These are phyloP conservation scores for Brassicogethes aeneus DNA, from an alignment of 2,888 invertebrate genomes.

Conservation along the genomic window DNA sequence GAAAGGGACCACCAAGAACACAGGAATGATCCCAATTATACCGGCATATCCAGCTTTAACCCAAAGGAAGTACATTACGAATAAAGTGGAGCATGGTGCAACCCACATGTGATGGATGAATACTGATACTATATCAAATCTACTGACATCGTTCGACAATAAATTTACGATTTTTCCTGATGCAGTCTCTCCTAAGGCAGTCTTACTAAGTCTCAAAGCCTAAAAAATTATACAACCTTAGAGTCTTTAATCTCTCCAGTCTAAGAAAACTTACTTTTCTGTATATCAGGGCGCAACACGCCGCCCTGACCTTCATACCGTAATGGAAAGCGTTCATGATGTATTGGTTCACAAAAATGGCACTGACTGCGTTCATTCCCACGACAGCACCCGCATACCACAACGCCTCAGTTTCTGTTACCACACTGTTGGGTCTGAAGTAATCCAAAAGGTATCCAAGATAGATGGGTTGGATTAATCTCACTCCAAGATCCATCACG, in stretches of 20 bases:
- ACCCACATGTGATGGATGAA: slow-evolving; percentile 85
- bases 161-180: slow-evolving; percentile 90
- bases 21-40: slow-evolving; percentile 67
- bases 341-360: slow-evolving; percentile 56
- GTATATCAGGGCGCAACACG: slow-evolving; percentile 75
- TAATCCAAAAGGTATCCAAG: slow-evolving; percentile 57
- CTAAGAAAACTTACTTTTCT: slow-evolving; percentile 73
- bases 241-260: no score
- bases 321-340: slow-evolving; percentile 61
- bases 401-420: slow-evolving; percentile 50
- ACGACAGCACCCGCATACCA: slow-evolving; percentile 54
- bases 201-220: slow-evolving; percentile 62
- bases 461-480: slow-evolving; percentile 58
- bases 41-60: slow-evolving; percentile 62
- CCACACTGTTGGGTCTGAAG: slow-evolving; percentile 47
- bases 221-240: slow-evolving; percentile 33
- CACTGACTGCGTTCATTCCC: slow-evolving; percentile 46
- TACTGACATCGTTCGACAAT: slow-evolving; percentile 87
- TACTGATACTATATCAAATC: slow-evolving; percentile 78
- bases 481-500: slow-evolving; percentile 48
- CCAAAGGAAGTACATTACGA: slow-evolving; percentile 74
- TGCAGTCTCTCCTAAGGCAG: slow-evolving; percentile 62
- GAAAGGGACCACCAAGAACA: slow-evolving; percentile 73
- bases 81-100: slow-evolving; percentile 57
- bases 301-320: slow-evolving; percentile 74